Evolutionary conservation across 2,113 vertebrate genomes (phyloP), one percentile per base, ranked within the genome.

Genomic region (Oryzias celebensis): DNA sequence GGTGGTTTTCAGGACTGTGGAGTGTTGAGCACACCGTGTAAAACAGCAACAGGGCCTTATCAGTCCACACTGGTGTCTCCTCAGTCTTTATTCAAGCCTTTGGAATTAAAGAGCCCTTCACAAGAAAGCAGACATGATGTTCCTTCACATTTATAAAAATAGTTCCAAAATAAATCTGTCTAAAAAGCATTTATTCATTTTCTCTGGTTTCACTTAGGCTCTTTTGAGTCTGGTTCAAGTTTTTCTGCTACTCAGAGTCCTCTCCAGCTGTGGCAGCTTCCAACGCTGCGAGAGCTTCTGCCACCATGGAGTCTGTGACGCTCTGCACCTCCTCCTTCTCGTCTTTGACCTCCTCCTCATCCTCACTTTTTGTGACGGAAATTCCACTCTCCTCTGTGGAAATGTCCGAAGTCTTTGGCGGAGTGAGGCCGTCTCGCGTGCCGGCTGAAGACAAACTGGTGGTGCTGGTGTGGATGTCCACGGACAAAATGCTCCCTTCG

Each of bases 231-330:
- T 17, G 45, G 45, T 46, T n/a, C 45, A 2, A 17, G 5, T 14
- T 51, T 41, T 14, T 7, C 48, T 2, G 22, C 86, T 91, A 93
- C 0, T 91, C 89, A 0, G 76, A 82, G 0, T 94, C 93, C 87
- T 98, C 96, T 16, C 94, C 96, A 0, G 95, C 96, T 0, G 95
- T 98, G 41, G 96, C 96, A 14, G 95, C 96, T 76, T 95, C 96
- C 49, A 99, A 55, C 1, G 95, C 96, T 0, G 96, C 96, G 0
- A 99, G 93, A 16, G 95, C 96, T 82, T 95, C 96, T 0, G 94
- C 97, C 62, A 99, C 92, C 57, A 95, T 97, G 0, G 88, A 93
- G 2, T 98, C 96, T 5, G 94, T 93, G 45, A 92, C 43, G 3
- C 93, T 92, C 5, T 48, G 76, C 18, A 73, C 54, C 2, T 75